phyloP scores from a whole-genome alignment of 2,888 invertebrate species.

The Tenthredo mesomela region DNA sequence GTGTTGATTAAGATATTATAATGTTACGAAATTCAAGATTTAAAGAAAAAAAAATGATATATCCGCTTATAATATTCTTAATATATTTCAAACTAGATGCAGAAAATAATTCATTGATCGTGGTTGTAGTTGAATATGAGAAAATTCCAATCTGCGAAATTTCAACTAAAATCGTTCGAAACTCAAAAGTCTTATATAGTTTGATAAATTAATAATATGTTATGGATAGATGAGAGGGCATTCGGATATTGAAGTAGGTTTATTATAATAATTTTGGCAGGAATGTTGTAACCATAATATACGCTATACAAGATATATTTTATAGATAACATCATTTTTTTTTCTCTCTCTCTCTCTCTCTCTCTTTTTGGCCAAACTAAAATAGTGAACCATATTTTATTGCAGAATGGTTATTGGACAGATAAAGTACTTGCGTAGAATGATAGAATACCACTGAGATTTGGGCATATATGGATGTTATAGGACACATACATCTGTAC shows the following conservation, averaged over 20 bases:
- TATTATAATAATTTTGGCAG: conserved; percentile 75
- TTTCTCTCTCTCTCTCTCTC: background rate
- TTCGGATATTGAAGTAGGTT: conserved; percentile 13
- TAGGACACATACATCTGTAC: background rate
- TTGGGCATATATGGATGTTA: background rate
- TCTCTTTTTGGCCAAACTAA: background rate
- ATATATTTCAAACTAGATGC: background rate
- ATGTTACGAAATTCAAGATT: background rate
- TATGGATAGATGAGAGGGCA: conserved; percentile 5
- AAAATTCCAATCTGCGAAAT: background rate
- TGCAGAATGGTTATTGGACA: conserved; percentile 4
- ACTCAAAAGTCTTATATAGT: background rate
- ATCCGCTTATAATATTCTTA: too few relatives aligned
- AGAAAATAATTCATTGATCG: background rate
- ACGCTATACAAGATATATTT: conserved; percentile 33
- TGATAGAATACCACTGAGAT: background rate
- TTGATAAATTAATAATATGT: background rate
- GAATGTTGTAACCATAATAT: conserved; percentile 72
- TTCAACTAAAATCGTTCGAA: background rate
- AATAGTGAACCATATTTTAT: conserved; percentile 15
- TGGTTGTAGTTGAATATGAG: background rate
- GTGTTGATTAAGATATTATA: background rate
- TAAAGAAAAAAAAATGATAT: background rate
- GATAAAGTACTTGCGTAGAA: background rate
- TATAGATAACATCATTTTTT: conserved; percentile 17